Evolutionary conservation across 2,797 vertebrate genomes (phyloP).

Genomic region (Pseudochromis fuscus): DNA sequence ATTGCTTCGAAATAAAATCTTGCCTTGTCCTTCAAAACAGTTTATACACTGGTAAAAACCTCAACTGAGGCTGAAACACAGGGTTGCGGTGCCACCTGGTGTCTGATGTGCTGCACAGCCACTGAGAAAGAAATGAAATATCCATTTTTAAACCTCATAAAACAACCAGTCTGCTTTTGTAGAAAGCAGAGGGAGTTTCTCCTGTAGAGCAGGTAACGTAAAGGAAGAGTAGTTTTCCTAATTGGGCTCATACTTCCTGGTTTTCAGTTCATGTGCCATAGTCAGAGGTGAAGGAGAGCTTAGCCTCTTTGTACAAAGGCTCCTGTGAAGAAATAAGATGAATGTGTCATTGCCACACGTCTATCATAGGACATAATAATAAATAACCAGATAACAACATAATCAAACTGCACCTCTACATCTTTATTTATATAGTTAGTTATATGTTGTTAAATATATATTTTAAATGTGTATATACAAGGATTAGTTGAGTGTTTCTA

Average conservation of each 20-base stretch:
- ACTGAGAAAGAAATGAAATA: neutral
- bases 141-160: neutral
- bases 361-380: no score
- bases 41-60: neutral
- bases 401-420: neutral
- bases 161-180: neutral
- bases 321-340: slow-evolving; percentile 47
- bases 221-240: neutral
- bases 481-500: no score
- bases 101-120: slow-evolving; percentile 7
- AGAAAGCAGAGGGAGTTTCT: neutral
- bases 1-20: slow-evolving; percentile 31
- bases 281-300: slow-evolving; percentile 34
- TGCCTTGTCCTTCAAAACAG: neutral
- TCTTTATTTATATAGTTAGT: no score
- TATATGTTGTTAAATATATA: neutral
- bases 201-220: neutral
- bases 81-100: slow-evolving; percentile 58
- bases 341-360: neutral
- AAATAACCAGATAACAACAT: no score
- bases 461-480: no score
- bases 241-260: neutral
- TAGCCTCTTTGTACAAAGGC: slow-evolving; percentile 62
- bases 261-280: slow-evolving; percentile 30
- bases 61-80: neutral